Evolutionary conservation across 2,797 vertebrate species (phyloP).

Genomic region (Acestrorhynchus altus): DNA sequence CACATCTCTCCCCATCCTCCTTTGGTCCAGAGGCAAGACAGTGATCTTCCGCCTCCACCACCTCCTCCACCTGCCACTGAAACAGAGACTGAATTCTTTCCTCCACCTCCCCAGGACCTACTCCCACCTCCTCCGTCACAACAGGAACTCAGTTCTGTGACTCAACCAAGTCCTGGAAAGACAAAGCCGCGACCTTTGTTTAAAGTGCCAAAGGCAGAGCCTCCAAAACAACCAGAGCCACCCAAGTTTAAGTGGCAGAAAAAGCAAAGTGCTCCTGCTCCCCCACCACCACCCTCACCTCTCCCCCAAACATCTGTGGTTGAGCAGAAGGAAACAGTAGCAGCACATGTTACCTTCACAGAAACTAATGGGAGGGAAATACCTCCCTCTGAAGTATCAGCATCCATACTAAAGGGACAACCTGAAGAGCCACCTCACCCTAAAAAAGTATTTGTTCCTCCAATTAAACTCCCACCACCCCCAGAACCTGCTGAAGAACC

Average conservation of each 20-base stretch:
- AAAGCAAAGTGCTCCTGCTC: slow-evolving; percentile 65
- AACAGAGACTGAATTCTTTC: slow-evolving; percentile 74
- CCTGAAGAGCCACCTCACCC: slow-evolving; percentile 69
- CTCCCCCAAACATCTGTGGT: slow-evolving; percentile 46
- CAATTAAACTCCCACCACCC: slow-evolving; percentile 80
- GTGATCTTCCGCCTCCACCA: slow-evolving; percentile 78
- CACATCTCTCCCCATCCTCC: slow-evolving; percentile 63
- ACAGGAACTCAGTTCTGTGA: slow-evolving; percentile 76
- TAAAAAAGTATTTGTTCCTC: slow-evolving; percentile 73
- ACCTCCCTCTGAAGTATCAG: slow-evolving; percentile 57
- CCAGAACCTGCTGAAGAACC: slow-evolving; percentile 64
- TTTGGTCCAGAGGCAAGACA: slow-evolving; percentile 74
- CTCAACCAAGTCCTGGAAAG: slow-evolving; percentile 66
- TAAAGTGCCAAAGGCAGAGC: slow-evolving; percentile 79
- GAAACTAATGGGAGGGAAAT: slow-evolving; percentile 61
- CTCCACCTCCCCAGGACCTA: slow-evolving; percentile 71
- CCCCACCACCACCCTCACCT: slow-evolving; percentile 59
- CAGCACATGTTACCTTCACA: slow-evolving; percentile 56
- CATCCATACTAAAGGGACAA: slow-evolving; percentile 58
- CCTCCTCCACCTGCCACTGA: slow-evolving; percentile 80
- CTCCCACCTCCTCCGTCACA: slow-evolving; percentile 80
- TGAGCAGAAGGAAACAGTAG: slow-evolving; percentile 44
- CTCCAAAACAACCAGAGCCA: slow-evolving; percentile 65
- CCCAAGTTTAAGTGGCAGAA: slow-evolving; percentile 78
- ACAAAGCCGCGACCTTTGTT: slow-evolving; percentile 70